phyloP scores from a whole-genome alignment of 2,797 vertebrate species.

The Sebastes diaconus region DNA sequence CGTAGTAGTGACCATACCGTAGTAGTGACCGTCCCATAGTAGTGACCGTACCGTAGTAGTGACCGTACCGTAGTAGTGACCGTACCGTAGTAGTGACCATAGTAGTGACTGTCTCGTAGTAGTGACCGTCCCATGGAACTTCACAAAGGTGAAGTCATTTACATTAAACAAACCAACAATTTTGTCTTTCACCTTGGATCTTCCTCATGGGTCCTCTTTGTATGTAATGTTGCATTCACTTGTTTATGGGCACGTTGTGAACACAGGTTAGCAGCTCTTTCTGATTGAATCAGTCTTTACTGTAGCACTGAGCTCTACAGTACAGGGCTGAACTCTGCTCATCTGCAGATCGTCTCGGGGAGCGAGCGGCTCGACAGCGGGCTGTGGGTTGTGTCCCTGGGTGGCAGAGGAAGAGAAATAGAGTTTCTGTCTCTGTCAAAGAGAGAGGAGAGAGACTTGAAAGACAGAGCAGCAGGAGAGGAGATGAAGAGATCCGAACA shows the following conservation, averaged over 20 bases:
- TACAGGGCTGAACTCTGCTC: neutral
- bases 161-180: neutral
- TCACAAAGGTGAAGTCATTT: neutral
- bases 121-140: neutral
- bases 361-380: neutral
- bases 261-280: neutral
- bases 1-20: no score
- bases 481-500: slow-evolving; percentile 48
- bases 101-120: neutral
- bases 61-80: neutral
- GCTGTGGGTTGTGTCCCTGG: slow-evolving; percentile 26
- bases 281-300: neutral
- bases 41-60: neutral
- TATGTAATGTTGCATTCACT: neutral
- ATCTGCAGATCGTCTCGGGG: neutral
- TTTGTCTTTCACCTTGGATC: neutral
- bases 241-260: neutral
- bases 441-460: slow-evolving; percentile 44
- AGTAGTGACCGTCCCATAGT: neutral
- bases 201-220: neutral
- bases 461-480: slow-evolving; percentile 54
- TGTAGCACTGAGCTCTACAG: neutral
- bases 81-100: neutral
- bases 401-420: slow-evolving; percentile 48
- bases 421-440: slow-evolving; percentile 50